phyloP scores from a whole-genome alignment of 2,113 vertebrate genomes.

The Glareola pratincola region DNA sequence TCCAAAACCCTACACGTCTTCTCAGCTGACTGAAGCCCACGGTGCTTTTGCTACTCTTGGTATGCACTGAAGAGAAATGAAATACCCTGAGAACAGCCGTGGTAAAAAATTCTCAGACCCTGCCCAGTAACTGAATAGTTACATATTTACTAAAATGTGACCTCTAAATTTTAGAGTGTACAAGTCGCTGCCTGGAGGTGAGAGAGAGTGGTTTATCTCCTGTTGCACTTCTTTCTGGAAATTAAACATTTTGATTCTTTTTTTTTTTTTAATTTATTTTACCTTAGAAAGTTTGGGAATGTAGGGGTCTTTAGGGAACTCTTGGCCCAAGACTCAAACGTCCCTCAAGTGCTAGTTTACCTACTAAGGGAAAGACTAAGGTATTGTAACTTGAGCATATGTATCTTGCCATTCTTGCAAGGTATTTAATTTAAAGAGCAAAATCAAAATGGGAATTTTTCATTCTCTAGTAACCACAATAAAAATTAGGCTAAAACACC shows the following conservation, averaged over 20 bases:
- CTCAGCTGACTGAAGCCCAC: not conserved
- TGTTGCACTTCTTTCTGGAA: not conserved
- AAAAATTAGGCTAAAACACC: not conserved
- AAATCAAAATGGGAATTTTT: not conserved
- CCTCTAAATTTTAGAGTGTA: not conserved
- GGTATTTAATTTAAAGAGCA: not conserved
- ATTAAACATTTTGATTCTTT: not conserved
- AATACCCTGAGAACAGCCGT: not conserved
- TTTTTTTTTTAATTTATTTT: not conserved
- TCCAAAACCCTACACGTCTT: not conserved
- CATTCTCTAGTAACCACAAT: not conserved
- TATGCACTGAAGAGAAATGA: not conserved
- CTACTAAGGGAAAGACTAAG: not conserved
- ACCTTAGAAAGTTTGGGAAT: not conserved
- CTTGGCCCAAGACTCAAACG: not conserved
- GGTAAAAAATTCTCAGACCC: not conserved
- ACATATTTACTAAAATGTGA: not conserved
- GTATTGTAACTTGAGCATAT: not conserved
- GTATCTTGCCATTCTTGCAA: not conserved
- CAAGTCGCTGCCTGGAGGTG: not conserved
- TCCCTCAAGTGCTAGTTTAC: not conserved
- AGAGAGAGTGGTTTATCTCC: not conserved
- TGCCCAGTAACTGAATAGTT: not conserved
- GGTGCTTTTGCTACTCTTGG: not conserved
- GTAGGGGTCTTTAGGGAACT: not conserved